These are phyloP conservation scores for Jaculus jaculus DNA, from an alignment of 2,113 vertebrate genomes.

Conservation along the genomic window DNA sequence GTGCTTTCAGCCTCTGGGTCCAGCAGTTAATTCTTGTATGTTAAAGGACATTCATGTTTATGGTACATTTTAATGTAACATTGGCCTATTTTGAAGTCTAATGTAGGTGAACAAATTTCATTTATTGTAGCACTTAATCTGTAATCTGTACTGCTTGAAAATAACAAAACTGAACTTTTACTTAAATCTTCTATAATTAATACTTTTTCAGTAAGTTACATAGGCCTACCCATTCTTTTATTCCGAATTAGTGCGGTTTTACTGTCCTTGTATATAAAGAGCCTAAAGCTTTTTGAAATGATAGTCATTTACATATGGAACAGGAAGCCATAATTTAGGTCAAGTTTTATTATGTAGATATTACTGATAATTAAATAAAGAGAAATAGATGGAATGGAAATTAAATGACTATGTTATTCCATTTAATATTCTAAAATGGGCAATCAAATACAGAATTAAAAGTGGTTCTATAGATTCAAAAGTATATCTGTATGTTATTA, in stretches of 20 bases:
- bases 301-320: conserved; percentile 42
- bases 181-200: conserved; percentile 51
- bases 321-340: conserved; percentile 10
- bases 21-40: conserved; percentile 82
- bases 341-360: conserved; percentile 27
- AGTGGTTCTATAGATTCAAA: conserved; percentile 1
- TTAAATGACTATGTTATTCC: conserved; percentile 46
- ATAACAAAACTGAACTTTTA: conserved; percentile 65
- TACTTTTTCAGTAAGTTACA: conserved; percentile 55
- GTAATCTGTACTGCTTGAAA: conserved; percentile 56
- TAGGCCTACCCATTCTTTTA: conserved; percentile 28
- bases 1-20: conserved; percentile 81
- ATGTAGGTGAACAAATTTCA: conserved; percentile 67
- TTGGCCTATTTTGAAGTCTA: conserved; percentile 72
- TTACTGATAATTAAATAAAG: conserved; percentile 33
- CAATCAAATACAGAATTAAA: conserved; percentile 37
- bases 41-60: conserved; percentile 81
- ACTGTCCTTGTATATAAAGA: conserved; percentile 47
- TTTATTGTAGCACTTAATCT: conserved; percentile 66
- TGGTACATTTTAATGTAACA: conserved; percentile 75
- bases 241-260: conserved; percentile 79
- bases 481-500: conserved; percentile 22
- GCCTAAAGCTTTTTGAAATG: conserved; percentile 24
- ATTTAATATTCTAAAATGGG: conserved; percentile 7
- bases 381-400: not conserved